Evolutionary conservation across 2,113 vertebrate species (phyloP).

Genomic region (Macrotis lagotis): DNA sequence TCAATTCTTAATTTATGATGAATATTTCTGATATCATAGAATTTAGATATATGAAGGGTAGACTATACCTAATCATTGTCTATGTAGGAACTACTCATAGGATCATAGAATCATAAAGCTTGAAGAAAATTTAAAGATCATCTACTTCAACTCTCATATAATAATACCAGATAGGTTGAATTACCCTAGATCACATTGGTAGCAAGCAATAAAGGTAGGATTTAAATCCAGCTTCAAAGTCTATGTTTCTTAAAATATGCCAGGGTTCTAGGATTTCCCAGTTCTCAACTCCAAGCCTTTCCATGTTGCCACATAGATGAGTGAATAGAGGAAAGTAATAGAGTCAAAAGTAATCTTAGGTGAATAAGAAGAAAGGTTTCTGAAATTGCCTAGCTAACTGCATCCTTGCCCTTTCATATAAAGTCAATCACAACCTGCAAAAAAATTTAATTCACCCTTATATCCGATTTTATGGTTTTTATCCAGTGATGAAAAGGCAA

Average conservation of each 20-base stretch:
- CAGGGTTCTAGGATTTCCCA: not conserved
- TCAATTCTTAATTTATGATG: not conserved
- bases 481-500: no score
- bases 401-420: not conserved
- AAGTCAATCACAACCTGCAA: not conserved
- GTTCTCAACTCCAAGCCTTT: not conserved
- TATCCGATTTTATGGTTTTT: not conserved
- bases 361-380: not conserved
- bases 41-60: not conserved
- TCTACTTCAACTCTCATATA: not conserved
- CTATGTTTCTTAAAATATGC: not conserved
- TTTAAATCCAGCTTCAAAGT: not conserved
- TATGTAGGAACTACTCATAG: not conserved
- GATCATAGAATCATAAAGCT: not conserved
- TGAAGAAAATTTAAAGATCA: not conserved
- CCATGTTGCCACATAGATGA: not conserved
- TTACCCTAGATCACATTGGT: not conserved
- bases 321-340: not conserved
- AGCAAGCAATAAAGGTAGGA: not conserved
- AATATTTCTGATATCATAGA: not conserved
- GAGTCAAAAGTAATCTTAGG: not conserved
- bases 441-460: not conserved
- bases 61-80: not conserved
- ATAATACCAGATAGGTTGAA: not conserved
- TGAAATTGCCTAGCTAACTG: not conserved